Percentiles rank a stretch among this genome's conserved stretches.
Conservation (phyloP, 30 jellyfish, hydroid and myxozoan genomes). For the Aurelia coerulea region DNA sequence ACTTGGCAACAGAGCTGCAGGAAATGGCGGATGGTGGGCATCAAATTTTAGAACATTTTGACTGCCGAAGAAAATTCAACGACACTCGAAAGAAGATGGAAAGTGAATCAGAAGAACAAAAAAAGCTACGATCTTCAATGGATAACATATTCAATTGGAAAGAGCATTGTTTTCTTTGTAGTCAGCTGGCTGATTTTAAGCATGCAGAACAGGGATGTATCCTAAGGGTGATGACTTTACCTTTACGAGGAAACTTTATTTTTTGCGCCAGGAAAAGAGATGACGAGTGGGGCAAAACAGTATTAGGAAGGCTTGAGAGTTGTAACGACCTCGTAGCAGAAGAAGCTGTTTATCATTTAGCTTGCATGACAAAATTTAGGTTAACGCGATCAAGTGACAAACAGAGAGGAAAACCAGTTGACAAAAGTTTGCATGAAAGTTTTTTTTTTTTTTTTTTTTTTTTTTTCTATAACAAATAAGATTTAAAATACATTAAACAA, state of each 20-base stretch:
- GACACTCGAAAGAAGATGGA: too few species aligned
- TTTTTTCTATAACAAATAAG: too few species aligned
- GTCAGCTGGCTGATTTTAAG: constrained; percentile 14
- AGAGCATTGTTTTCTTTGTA: constrained; percentile 4
- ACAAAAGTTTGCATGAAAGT: constrained; percentile 5
- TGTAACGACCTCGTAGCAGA: constrained; percentile 61
- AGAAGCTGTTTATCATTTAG: constrained; percentile 55
- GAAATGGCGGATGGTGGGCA: background rate
- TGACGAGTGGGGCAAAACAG: constrained; percentile 61
- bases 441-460: too few species aligned
- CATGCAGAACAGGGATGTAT: constrained; percentile 4
- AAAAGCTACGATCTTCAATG: constrained; percentile 4
- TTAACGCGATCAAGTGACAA: background rate
- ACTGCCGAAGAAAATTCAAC: too few species aligned
- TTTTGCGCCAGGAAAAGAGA: constrained; percentile 53
- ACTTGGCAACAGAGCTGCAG: constrained; percentile 22
- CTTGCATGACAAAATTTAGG: constrained; percentile 56
- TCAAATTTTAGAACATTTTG: too few species aligned
- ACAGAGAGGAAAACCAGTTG: constrained; percentile 51
- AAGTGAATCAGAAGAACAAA: background rate
- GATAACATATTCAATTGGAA: constrained; percentile 12
- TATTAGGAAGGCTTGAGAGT: constrained; percentile 13
- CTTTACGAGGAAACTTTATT: background rate
- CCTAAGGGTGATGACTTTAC: background rate
- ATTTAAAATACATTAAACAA: too few species aligned